Evolutionary conservation across 2,888 invertebrate species (phyloP).

Genomic region (Linnaemya tessellans): DNA sequence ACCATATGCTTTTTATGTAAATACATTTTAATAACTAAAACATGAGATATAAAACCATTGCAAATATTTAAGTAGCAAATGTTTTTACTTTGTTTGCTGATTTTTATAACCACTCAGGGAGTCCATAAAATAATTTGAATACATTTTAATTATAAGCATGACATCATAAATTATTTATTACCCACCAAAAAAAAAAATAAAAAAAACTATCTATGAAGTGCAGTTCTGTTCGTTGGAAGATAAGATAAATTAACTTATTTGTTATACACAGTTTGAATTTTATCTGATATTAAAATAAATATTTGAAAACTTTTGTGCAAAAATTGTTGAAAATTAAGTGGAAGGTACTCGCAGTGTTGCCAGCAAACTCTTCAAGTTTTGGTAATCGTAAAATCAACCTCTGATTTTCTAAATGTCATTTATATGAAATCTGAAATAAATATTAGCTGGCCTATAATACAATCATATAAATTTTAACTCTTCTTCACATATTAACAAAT

Average conservation of each 20-base stretch:
- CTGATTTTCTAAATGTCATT: not conserved
- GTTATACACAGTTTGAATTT: not conserved
- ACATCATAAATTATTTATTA: conserved; percentile 54
- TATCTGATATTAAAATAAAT: not conserved
- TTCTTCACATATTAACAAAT: too few relatives aligned
- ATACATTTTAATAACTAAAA: conserved; percentile 10
- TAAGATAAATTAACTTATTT: conserved; percentile 50
- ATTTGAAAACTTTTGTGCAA: not conserved
- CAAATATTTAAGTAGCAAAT: conserved; percentile 62
- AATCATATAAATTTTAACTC: too few relatives aligned
- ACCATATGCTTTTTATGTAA: conserved; percentile 42
- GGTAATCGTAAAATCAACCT: not conserved
- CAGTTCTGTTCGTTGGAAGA: not conserved
- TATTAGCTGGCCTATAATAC: too few relatives aligned
- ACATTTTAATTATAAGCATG: conserved; percentile 49
- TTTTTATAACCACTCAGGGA: conserved; percentile 45
- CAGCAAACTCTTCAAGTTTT: too few relatives aligned
- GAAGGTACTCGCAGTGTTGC: not conserved
- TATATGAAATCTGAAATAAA: too few relatives aligned
- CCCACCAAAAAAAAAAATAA: not conserved
- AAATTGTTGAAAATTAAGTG: not conserved
- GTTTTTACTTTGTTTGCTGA: conserved; percentile 32
- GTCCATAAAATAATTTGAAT: conserved; percentile 62
- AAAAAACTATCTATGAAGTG: not conserved
- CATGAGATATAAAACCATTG: conserved; percentile 20